Conservation (phyloP, 2,888 invertebrate genomes). For the Ophion ellenae region DNA sequence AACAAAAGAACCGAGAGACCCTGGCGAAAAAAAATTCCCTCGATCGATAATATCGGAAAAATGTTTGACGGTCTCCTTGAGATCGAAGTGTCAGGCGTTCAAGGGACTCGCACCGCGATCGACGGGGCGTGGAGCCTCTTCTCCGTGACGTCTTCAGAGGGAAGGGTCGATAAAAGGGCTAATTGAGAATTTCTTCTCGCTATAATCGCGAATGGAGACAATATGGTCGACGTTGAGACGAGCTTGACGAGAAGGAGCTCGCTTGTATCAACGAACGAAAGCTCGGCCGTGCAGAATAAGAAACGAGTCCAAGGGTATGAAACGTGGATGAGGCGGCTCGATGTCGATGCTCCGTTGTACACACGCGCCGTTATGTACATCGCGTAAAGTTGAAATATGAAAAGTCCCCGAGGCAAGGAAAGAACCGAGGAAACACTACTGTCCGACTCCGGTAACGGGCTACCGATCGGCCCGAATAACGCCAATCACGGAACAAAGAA, state of each 20-base stretch:
- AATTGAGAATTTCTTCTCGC: neutral
- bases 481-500: slow-evolving; percentile 61
- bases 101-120: neutral
- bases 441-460: slow-evolving; percentile 48
- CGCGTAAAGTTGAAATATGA: slow-evolving; percentile 70
- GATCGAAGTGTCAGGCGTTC: neutral
- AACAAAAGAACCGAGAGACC: neutral
- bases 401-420: slow-evolving; percentile 69
- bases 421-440: slow-evolving; percentile 66
- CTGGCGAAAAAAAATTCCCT: no score
- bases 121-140: neutral
- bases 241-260: slow-evolving; percentile 35
- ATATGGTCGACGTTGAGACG: slow-evolving; percentile 22
- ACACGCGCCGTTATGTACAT: slow-evolving; percentile 2
- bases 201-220: slow-evolving; percentile 21
- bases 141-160: neutral
- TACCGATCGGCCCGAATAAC: slow-evolving; percentile 67
- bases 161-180: neutral
- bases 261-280: slow-evolving; percentile 43
- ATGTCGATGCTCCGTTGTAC: slow-evolving; percentile 46
- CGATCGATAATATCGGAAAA: neutral
- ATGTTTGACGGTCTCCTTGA: neutral
- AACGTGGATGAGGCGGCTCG: slow-evolving; percentile 42
- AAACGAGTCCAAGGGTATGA: slow-evolving; percentile 60
- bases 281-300: slow-evolving; percentile 45